phyloP scores from a whole-genome alignment of 1,140 invertebrate genomes.

The Lasioglossum albipes region DNA sequence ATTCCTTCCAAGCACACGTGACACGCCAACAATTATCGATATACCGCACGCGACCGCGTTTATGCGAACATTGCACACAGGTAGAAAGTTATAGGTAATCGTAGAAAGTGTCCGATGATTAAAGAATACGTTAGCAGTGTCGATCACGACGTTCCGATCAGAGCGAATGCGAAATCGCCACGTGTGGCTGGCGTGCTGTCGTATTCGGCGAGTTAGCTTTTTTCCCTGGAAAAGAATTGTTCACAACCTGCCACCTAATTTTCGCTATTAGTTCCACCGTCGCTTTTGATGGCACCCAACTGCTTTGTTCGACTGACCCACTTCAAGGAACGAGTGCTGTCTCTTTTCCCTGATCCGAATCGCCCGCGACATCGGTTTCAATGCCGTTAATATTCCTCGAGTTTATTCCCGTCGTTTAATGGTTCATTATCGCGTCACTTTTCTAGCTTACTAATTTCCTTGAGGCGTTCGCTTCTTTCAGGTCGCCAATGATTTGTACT shows the following conservation, averaged over 20 bases:
- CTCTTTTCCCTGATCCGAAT: background rate
- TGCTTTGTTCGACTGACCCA: conserved; percentile 45
- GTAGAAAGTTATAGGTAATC: background rate
- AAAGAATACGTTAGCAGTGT: background rate
- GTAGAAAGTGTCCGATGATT: background rate
- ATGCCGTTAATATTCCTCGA: background rate
- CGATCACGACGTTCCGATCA: too few species aligned
- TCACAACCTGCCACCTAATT: conserved; percentile 12
- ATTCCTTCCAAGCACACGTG: background rate
- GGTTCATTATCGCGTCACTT: background rate
- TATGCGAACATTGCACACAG: background rate
- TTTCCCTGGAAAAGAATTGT: conserved; percentile 7
- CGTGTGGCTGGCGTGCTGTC: background rate
- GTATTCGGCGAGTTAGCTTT: conserved; percentile 1
- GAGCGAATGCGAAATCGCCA: too few species aligned
- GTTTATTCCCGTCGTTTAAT: background rate
- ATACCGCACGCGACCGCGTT: background rate
- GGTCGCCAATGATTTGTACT: too few species aligned
- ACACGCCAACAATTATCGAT: background rate
- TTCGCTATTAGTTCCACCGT: conserved; percentile 24
- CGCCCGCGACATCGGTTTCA: too few species aligned
- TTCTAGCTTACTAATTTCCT: background rate
- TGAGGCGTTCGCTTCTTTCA: too few species aligned
- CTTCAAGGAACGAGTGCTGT: conserved; percentile 26
- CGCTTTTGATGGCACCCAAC: conserved; percentile 15